Percentiles rank a stretch among this genome's conserved stretches.
These are phyloP conservation scores for Sinosuthora webbiana DNA, from an alignment of 2,113 vertebrate genomes.

Conservation along the genomic window DNA sequence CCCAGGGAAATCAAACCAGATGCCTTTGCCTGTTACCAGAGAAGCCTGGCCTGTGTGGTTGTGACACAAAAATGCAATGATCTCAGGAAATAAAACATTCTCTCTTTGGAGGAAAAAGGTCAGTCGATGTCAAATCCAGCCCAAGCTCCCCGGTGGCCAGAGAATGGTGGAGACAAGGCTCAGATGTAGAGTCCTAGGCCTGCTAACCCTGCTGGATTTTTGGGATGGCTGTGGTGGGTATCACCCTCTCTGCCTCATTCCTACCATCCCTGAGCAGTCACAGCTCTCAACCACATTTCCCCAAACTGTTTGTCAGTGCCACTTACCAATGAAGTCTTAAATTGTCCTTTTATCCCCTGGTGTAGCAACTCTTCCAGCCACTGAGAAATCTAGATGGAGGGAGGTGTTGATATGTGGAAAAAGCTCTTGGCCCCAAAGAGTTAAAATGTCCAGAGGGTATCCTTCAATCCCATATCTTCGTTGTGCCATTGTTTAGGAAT, in stretches of 20 bases:
- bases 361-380: not conserved
- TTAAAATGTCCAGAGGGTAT: not conserved
- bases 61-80: not conserved
- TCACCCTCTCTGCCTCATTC: not conserved
- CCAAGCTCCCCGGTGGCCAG: rapidly evolving
- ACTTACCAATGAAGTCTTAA: not conserved
- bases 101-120: not conserved
- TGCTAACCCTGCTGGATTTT: not conserved
- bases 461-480: not conserved
- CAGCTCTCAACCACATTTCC: not conserved
- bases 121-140: not conserved
- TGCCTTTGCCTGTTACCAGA: not conserved
- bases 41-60: not conserved
- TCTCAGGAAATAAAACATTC: not conserved
- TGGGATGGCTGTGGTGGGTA: not conserved
- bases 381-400: not conserved
- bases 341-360: rapidly evolving
- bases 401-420: not conserved
- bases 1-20: not conserved
- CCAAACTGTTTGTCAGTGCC: not conserved
- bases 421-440: not conserved
- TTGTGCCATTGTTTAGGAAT: not conserved
- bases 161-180: not conserved
- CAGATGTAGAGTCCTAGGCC: not conserved
- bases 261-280: not conserved